These are phyloP conservation scores for Calliphora vomitoria DNA, from an alignment of 2,888 invertebrate species.

Conservation along the genomic window DNA sequence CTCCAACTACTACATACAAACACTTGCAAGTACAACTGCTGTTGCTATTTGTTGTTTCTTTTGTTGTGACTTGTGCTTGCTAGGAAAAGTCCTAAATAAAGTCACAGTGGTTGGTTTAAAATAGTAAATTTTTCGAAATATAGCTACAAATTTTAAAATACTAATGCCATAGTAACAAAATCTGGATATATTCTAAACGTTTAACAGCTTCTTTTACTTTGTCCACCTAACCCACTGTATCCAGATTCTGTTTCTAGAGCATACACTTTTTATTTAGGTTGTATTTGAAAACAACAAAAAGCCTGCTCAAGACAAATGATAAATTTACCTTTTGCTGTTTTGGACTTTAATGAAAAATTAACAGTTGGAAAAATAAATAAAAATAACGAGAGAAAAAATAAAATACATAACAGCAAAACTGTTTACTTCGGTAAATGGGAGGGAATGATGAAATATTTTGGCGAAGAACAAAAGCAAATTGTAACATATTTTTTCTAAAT, in stretches of 20 bases:
- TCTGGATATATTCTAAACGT: too few species aligned
- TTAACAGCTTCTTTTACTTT: too few species aligned
- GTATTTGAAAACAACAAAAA: not conserved
- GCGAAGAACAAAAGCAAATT: not conserved
- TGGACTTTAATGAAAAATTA: constrained; percentile 53
- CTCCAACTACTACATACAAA: not conserved
- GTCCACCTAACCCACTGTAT: not conserved
- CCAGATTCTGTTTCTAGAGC: constrained; percentile 12
- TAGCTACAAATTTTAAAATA: not conserved
- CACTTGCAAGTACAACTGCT: not conserved
- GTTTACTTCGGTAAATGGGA: not conserved
- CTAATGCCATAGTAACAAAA: too few species aligned
- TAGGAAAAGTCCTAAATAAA: constrained; percentile 15
- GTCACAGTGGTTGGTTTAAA: not conserved
- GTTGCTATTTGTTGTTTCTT: constrained; percentile 12
- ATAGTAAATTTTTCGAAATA: too few species aligned
- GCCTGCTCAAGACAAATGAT: constrained; percentile 40
- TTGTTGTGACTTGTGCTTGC: not conserved
- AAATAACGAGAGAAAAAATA: not conserved
- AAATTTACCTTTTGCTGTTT: constrained; percentile 56
- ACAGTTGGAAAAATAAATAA: constrained; percentile 29
- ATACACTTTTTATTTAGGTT: constrained; percentile 28
- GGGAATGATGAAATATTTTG: not conserved
- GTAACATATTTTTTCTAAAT: not conserved
- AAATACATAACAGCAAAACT: constrained; percentile 5